These are phyloP conservation scores for Odontocerum albicorne DNA, from an alignment of 2,888 invertebrate species.

Conservation along the genomic window DNA sequence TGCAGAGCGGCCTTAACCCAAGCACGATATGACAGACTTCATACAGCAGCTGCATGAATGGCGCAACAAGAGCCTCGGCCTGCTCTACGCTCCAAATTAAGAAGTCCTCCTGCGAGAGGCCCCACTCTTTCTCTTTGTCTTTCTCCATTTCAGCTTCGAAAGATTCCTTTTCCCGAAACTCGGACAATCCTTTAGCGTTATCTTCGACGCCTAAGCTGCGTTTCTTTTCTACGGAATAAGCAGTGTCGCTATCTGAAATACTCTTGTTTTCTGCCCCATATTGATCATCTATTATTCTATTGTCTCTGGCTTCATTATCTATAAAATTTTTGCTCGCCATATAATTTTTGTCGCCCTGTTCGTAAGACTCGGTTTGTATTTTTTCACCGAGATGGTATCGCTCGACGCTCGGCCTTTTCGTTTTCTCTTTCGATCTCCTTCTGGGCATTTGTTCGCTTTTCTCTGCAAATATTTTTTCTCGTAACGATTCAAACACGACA, in stretches of 20 bases:
- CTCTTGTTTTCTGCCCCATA: neutral
- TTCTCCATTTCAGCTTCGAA: constrained; percentile 17
- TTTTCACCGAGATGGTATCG: constrained; percentile 1
- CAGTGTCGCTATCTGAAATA: neutral
- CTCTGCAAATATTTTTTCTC: constrained; percentile 41
- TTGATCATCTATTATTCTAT: neutral
- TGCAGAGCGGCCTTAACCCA: constrained; percentile 78
- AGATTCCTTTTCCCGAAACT: constrained; percentile 18
- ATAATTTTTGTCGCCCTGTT: constrained; percentile 2
- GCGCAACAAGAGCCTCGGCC: constrained; percentile 66
- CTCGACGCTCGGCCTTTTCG: neutral
- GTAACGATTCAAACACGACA: constrained; percentile 44
- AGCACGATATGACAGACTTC: constrained; percentile 87
- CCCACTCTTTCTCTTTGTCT: constrained; percentile 42
- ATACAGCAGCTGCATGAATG: constrained; percentile 71
- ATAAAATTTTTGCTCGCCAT: constrained; percentile 5
- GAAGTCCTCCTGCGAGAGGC: constrained; percentile 75
- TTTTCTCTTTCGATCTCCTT: constrained; percentile 2
- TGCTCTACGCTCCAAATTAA: constrained; percentile 82
- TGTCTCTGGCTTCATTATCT: neutral
- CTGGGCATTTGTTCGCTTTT: constrained; percentile 7
- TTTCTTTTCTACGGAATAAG: neutral
- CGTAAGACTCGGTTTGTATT: constrained; percentile 4
- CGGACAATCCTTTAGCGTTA: neutral
- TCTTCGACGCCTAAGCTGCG: neutral